These are phyloP conservation scores for Caenorhabditis tropicalis DNA, from an alignment of 1,140 invertebrate genomes.

Conservation along the genomic window DNA sequence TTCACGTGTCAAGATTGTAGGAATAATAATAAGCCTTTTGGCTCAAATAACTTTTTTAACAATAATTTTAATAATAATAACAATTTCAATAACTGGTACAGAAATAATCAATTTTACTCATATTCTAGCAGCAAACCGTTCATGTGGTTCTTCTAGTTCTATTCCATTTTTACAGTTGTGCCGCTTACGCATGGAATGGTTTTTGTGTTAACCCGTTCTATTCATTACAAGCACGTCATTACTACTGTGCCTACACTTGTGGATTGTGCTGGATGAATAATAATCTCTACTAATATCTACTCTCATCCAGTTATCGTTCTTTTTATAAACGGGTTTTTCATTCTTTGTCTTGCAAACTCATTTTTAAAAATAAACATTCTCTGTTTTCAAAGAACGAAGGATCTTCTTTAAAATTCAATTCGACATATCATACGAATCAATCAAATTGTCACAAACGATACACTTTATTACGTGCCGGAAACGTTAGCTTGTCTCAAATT, in stretches of 20 bases:
- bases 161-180: neutral
- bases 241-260: slow-evolving; percentile 32
- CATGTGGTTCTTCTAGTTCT: neutral
- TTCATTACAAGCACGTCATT: slow-evolving; percentile 9
- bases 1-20: slow-evolving; percentile 5
- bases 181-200: slow-evolving; percentile 25
- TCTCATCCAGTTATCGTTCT: neutral
- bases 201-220: slow-evolving; percentile 33
- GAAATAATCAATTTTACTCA: neutral
- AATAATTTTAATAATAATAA: slow-evolving; percentile 5
- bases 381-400: too few species aligned
- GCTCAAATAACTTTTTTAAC: neutral
- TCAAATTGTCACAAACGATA: neutral
- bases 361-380: neutral
- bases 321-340: neutral
- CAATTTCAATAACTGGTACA: slow-evolving; percentile 22
- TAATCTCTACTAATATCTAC: neutral
- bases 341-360: neutral
- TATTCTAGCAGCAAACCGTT: neutral
- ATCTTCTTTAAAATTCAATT: too few species aligned
- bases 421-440: too few species aligned
- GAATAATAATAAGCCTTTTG: neutral
- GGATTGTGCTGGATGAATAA: slow-evolving; percentile 44
- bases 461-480: neutral
- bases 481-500: neutral